Conservation (phyloP, 2,888 invertebrate species). For the Nipponacmea schrenckii region DNA sequence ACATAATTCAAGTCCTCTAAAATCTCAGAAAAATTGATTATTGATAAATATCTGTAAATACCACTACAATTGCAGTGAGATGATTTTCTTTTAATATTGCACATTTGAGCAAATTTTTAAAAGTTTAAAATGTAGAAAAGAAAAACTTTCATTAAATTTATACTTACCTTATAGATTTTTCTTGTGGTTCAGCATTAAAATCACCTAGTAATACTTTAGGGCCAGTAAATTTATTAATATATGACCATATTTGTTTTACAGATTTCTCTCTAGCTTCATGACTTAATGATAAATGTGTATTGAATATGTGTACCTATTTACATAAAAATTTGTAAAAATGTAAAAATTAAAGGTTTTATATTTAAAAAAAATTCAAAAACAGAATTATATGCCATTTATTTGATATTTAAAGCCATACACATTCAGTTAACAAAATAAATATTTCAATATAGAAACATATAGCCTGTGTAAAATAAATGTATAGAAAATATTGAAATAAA, state of each 20-base stretch:
- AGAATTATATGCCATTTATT: not conserved
- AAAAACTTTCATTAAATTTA: not conserved
- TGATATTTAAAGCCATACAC: not conserved
- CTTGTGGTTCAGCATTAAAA: conserved; percentile 54
- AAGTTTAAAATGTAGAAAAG: not conserved
- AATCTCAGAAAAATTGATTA: no score
- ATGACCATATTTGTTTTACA: conserved; percentile 45
- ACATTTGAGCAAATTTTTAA: no score
- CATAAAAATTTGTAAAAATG: not conserved
- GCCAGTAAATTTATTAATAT: conserved; percentile 36
- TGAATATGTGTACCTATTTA: conserved; percentile 49
- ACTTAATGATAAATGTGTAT: conserved; percentile 55
- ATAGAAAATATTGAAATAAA: not conserved
- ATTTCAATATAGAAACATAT: no score
- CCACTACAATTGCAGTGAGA: no score
- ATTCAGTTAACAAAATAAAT: no score
- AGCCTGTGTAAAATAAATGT: no score
- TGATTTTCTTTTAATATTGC: no score
- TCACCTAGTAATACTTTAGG: conserved; percentile 52
- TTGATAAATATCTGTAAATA: no score
- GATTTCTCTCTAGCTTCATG: conserved; percentile 54
- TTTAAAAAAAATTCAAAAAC: no score
- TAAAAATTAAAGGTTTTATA: not conserved
- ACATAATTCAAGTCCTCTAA: no score
- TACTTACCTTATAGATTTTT: conserved; percentile 46